Percentiles rank a stretch among this genome's conserved stretches.
These are phyloP conservation scores for Tetrao urogallus DNA, from an alignment of 2,113 vertebrate species.

Conservation along the genomic window DNA sequence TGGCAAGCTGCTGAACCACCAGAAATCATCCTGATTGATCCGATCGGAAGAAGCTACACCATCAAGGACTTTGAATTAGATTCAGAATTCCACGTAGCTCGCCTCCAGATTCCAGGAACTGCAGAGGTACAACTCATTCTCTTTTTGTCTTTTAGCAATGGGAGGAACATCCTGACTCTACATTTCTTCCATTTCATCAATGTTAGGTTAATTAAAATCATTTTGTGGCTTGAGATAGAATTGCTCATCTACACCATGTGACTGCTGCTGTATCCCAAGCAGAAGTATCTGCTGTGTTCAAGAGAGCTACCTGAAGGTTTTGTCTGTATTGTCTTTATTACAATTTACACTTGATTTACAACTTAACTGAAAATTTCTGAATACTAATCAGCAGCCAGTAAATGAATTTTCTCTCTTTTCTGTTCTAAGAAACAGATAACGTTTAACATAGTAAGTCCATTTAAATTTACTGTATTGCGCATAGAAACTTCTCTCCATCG, in stretches of 20 bases:
- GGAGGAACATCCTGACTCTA: background rate
- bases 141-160: background rate
- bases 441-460: background rate
- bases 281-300: background rate
- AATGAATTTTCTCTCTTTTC: background rate
- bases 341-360: background rate
- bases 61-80: slow-evolving; percentile 36
- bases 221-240: background rate
- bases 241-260: background rate
- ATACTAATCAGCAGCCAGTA: too few species aligned
- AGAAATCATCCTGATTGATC: slow-evolving; percentile 49
- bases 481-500: background rate
- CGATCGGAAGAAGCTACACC: slow-evolving; percentile 61
- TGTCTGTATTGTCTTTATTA: background rate
- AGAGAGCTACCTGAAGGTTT: background rate
- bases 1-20: slow-evolving; percentile 62
- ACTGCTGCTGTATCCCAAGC: background rate
- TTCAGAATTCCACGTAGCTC: slow-evolving; percentile 9
- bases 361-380: background rate
- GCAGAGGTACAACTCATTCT: slow-evolving; percentile 60
- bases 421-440: background rate
- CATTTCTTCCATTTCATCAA: background rate
- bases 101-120: slow-evolving; percentile 63
- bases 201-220: background rate
- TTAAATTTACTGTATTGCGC: background rate